Conservation (phyloP, 2,113 vertebrate species). For the Chitala chitala region DNA sequence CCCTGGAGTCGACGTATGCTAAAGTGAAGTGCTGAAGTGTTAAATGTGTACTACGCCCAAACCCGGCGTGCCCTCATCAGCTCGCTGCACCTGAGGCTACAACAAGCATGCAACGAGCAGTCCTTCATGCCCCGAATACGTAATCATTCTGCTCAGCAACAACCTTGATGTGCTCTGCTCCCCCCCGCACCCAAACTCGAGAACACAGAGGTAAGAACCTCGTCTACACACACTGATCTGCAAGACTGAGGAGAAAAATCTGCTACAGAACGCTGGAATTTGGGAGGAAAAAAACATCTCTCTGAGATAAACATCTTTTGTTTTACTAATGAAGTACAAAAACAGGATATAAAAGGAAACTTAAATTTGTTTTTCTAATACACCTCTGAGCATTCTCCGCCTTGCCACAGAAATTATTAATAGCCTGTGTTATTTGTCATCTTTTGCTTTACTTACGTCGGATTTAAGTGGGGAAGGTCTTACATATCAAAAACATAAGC, state of each 20-base stretch:
- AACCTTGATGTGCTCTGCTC: conserved; percentile 12
- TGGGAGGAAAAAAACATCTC: neutral
- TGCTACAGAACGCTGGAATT: neutral
- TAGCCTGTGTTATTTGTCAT: conserved; percentile 5
- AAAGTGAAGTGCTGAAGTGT: neutral
- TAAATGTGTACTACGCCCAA: neutral
- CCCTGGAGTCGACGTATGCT: neutral
- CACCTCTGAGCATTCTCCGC: neutral
- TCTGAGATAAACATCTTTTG: neutral
- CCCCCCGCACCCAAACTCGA: neutral
- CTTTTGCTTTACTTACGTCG: neutral
- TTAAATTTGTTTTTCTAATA: neutral
- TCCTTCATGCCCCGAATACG: conserved; percentile 3
- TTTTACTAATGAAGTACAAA: neutral
- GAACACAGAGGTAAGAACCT: conserved; percentile 9
- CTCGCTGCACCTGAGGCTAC: neutral
- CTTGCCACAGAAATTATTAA: conserved; percentile 7
- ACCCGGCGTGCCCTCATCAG: neutral
- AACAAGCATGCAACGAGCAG: neutral
- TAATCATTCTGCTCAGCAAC: neutral
- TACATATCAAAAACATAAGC: too few relatives aligned
- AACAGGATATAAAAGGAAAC: neutral
- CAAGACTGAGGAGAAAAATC: neutral
- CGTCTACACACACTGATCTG: neutral
- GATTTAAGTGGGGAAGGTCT: neutral